Evolutionary conservation across 2,888 invertebrate species (phyloP), one percentile per base, ranked within the genome.

Genomic region (Agonopterix alstromeriana): DNA sequence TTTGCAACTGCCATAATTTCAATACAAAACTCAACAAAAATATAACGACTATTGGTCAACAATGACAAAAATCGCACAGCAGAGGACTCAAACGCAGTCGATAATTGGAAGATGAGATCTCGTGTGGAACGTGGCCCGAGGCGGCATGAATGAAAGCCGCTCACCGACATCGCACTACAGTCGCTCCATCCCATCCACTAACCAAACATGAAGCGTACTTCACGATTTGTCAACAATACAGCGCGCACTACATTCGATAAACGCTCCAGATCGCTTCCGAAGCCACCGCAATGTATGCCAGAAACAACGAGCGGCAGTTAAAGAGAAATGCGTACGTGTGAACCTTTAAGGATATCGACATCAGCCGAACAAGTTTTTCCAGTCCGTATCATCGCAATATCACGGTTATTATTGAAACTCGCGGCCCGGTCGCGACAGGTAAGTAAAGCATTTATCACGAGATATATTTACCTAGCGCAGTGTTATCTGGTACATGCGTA

Each of bases 371-470:
- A 79, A 87, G 87, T 88, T 87, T 88, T 87, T 87, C 87, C 86
- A 87, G 87, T 88, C 78, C 73, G 83, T 85, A 87, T 87, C 87
- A 86, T 88, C 87, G 84, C 86, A 81, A 85, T 88, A 88, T 87
- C 86, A 87, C 82, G 86, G 85, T 85, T 87, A 85, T 87, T 86
- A 87, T 87, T 82, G 78, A 87, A 85, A 80, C 83, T 77, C 77
- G 80, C 79, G 73, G 77, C 77, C 82, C 75, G 83, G 76, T 73
- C 84, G 82, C 84, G 87, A 83, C 87, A 86, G 84, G 83, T 85
- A 83, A 83, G 75, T 81, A 76, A 81, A 80, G 76, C 81, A 82
- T 87, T 84, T 86, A 87, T 85, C 84, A 78, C 73, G 65, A 72
- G 70, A 70, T 69, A 80, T 84, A 82, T 85, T 84, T 84, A 79